Conservation (phyloP, 1,140 invertebrate species). For the Galleria mellonella region DNA sequence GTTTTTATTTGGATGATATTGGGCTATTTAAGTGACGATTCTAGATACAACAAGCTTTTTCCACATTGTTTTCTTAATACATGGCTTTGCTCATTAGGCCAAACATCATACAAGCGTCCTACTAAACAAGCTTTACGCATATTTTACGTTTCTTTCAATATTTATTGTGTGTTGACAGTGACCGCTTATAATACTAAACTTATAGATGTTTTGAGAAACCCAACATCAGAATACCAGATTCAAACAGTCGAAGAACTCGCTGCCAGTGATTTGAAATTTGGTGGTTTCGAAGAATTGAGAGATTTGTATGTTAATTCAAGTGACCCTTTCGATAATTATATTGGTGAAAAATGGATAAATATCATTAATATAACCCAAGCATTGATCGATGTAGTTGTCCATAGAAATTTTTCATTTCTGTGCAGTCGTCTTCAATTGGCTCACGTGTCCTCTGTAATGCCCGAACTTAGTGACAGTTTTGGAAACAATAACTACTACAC, state of each 20-base stretch:
- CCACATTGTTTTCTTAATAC: slow-evolving; percentile 64
- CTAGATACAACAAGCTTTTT: slow-evolving; percentile 43
- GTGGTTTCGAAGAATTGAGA: slow-evolving; percentile 66
- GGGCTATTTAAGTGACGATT: slow-evolving; percentile 54
- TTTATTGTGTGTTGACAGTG: slow-evolving; percentile 70
- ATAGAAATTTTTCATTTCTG: slow-evolving; percentile 57
- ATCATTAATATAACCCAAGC: slow-evolving; percentile 43
- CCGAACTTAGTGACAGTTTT: slow-evolving; percentile 40
- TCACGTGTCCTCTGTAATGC: slow-evolving; percentile 46
- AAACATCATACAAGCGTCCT: slow-evolving; percentile 63
- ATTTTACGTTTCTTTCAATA: slow-evolving; percentile 66
- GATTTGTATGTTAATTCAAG: slow-evolving; percentile 70
- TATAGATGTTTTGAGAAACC: slow-evolving; percentile 69
- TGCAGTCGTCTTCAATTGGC: slow-evolving; percentile 49
- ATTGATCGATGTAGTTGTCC: slow-evolving; percentile 49
- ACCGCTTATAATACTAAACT: slow-evolving; percentile 74
- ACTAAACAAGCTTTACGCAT: slow-evolving; percentile 51
- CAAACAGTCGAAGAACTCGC: slow-evolving; percentile 63
- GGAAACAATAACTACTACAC: slow-evolving; percentile 51
- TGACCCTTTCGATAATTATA: slow-evolving; percentile 54
- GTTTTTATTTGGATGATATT: slow-evolving; percentile 61
- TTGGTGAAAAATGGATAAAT: slow-evolving; percentile 54
- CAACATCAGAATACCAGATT: slow-evolving; percentile 68
- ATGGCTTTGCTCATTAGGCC: slow-evolving; percentile 55
- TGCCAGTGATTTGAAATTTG: slow-evolving; percentile 51